Evolutionary conservation across 2,888 invertebrate species (phyloP).

Genomic region (Amiota minor): DNA sequence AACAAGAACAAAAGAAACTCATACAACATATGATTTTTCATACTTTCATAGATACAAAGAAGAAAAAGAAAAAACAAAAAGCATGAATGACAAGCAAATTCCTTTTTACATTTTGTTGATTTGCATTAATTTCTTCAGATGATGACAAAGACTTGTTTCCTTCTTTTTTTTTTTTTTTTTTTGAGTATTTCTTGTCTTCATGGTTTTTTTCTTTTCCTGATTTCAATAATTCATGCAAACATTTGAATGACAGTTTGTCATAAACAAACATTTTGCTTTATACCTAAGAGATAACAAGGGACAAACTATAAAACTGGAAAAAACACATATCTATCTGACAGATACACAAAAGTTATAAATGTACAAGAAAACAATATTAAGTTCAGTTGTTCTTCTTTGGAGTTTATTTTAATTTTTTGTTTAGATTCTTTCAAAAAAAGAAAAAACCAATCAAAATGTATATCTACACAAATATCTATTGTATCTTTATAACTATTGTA

Average conservation of each 20-base stretch:
- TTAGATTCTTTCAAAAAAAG: slow-evolving; percentile 2
- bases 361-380: not conserved
- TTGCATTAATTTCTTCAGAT: slow-evolving; percentile 38
- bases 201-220: not conserved
- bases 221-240: not conserved
- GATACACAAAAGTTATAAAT: not conserved
- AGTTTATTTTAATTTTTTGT: not conserved
- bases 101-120: slow-evolving; percentile 33
- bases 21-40: too few relatives aligned
- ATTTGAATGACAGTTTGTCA: slow-evolving; percentile 43
- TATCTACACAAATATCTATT: not conserved
- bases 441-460: not conserved
- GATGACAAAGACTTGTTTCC: slow-evolving; percentile 49
- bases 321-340: too few relatives aligned
- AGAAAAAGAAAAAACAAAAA: too few relatives aligned
- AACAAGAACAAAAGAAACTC: not conserved
- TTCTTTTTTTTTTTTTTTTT: too few relatives aligned
- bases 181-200: slow-evolving; percentile 25
- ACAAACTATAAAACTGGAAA: too few relatives aligned
- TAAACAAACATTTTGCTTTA: slow-evolving; percentile 35
- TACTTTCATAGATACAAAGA: too few relatives aligned
- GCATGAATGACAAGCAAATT: slow-evolving; percentile 41
- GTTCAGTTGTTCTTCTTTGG: not conserved
- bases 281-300: too few relatives aligned
- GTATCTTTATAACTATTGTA: not conserved